Conservation (phyloP, 1,140 invertebrate species). For the Trichonephila inaurata region DNA sequence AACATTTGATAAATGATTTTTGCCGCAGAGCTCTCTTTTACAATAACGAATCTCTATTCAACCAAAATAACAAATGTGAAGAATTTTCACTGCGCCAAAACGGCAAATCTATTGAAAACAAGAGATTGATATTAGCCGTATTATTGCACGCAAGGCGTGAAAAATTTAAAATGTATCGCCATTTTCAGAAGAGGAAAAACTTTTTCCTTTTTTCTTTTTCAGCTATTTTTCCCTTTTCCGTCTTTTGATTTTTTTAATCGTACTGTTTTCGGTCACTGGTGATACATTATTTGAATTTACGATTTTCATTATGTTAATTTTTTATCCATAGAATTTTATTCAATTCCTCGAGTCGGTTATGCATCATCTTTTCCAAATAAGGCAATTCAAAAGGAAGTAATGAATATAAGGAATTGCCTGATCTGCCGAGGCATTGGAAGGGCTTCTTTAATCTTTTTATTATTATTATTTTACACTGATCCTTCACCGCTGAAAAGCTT, state of each 20-base stretch:
- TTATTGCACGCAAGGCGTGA: conserved; percentile 67
- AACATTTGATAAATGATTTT: conserved; percentile 71
- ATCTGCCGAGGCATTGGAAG: conserved; percentile 55
- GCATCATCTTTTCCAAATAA: conserved; percentile 76
- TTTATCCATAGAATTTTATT: conserved; percentile 74
- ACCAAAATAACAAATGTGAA: conserved; percentile 73
- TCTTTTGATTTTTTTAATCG: conserved; percentile 70
- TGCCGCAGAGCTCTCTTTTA: conserved; percentile 38
- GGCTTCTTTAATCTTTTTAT: conserved; percentile 63
- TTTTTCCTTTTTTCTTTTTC: conserved; percentile 21
- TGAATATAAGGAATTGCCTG: conserved; percentile 74
- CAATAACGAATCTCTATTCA: conserved; percentile 65
- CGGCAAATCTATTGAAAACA: conserved; percentile 72
- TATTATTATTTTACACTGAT: conserved; percentile 59
- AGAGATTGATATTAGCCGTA: conserved; percentile 76
- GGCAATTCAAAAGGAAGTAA: conserved; percentile 74
- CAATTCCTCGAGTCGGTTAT: conserved; percentile 44
- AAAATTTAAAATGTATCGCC: conserved; percentile 77
- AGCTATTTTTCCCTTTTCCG: conserved; percentile 22
- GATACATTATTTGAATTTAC: conserved; percentile 77
- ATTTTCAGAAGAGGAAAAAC: conserved; percentile 48
- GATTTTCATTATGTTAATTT: conserved; percentile 77
- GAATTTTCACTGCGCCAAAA: conserved; percentile 60
- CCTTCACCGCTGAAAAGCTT: conserved; percentile 44
- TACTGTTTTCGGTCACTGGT: conserved; percentile 76